Percentiles rank a stretch among this genome's conserved stretches.
These are phyloP conservation scores for Sorex fumeus DNA, from an alignment of 2,113 vertebrate genomes.

Conservation along the genomic window DNA sequence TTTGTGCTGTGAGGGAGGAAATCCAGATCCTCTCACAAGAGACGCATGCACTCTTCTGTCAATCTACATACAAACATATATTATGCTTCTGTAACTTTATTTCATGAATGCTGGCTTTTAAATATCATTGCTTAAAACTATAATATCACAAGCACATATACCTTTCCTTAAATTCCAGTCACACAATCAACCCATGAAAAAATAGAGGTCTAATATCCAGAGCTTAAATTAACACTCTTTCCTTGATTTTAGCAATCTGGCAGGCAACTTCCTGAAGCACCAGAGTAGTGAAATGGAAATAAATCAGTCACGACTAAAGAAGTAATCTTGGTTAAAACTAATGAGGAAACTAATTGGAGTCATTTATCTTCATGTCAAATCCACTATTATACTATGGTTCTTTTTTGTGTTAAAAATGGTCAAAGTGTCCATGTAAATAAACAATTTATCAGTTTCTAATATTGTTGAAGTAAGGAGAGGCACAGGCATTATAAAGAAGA, in stretches of 20 bases:
- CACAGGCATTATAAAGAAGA: neutral
- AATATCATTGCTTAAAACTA: neutral
- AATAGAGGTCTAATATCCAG: neutral
- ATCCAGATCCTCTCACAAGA: too few relatives aligned
- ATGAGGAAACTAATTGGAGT: constrained; percentile 83
- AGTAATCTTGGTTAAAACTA: constrained; percentile 84
- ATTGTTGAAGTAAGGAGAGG: constrained; percentile 26
- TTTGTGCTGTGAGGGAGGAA: too few relatives aligned
- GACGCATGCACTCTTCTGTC: neutral
- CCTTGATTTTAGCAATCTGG: neutral
- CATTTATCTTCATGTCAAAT: constrained; percentile 80
- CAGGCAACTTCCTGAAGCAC: constrained; percentile 42
- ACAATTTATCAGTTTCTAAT: constrained; percentile 34
- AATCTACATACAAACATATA: neutral
- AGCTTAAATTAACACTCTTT: constrained; percentile 65
- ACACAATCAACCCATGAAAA: neutral
- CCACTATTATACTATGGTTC: constrained; percentile 73
- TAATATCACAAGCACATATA: neutral
- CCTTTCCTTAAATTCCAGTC: neutral
- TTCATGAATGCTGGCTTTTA: neutral
- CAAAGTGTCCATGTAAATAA: constrained; percentile 16
- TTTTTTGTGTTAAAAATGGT: constrained; percentile 65
- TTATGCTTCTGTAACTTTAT: too few relatives aligned
- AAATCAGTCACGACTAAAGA: constrained; percentile 81
- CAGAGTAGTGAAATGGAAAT: constrained; percentile 69